These are phyloP conservation scores for Drosophila pegasa DNA, from an alignment of 2,888 invertebrate species.

Conservation along the genomic window DNA sequence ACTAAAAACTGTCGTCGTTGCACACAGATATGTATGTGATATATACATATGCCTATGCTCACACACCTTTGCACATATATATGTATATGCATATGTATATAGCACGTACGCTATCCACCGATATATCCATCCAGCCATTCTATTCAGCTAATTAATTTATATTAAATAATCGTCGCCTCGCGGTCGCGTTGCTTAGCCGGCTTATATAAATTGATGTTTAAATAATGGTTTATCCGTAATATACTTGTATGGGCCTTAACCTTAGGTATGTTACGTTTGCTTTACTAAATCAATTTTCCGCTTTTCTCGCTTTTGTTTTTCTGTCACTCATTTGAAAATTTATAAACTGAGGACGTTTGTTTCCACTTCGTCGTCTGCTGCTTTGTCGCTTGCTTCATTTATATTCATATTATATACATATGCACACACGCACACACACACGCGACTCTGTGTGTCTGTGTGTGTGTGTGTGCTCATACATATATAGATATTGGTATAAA, in stretches of 20 bases:
- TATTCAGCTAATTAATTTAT: slow-evolving; percentile 47
- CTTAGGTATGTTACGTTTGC: slow-evolving; percentile 53
- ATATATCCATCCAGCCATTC: slow-evolving; percentile 14
- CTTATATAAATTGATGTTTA: slow-evolving; percentile 60
- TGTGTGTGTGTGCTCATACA: slow-evolving; percentile 23
- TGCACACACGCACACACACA: slow-evolving; percentile 10
- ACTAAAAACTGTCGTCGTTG: slow-evolving; percentile 48
- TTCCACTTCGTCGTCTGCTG: slow-evolving; percentile 8
- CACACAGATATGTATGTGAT: slow-evolving; percentile 32
- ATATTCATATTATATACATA: slow-evolving; percentile 27
- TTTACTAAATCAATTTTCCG: slow-evolving; percentile 12
- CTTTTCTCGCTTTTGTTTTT: slow-evolving; percentile 12
- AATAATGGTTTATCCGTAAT: slow-evolving; percentile 57
- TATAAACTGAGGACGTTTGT: slow-evolving; percentile 82
- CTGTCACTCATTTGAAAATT: slow-evolving; percentile 82
- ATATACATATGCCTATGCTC: slow-evolving; percentile 38
- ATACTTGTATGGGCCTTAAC: slow-evolving; percentile 67
- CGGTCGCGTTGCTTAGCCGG: slow-evolving; percentile 14
- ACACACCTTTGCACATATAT: slow-evolving; percentile 39
- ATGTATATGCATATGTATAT: slow-evolving; percentile 37
- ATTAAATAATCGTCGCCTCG: slow-evolving; percentile 50
- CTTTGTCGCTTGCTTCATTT: slow-evolving; percentile 34
- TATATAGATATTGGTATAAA: slow-evolving; percentile 60
- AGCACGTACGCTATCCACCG: slow-evolving; percentile 18
- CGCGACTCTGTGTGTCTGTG: neutral